Percentiles rank a stretch among this genome's conserved stretches.
Evolutionary conservation across 1,140 invertebrate genomes (phyloP).

Genomic region (Brachionus calyciflorus): DNA sequence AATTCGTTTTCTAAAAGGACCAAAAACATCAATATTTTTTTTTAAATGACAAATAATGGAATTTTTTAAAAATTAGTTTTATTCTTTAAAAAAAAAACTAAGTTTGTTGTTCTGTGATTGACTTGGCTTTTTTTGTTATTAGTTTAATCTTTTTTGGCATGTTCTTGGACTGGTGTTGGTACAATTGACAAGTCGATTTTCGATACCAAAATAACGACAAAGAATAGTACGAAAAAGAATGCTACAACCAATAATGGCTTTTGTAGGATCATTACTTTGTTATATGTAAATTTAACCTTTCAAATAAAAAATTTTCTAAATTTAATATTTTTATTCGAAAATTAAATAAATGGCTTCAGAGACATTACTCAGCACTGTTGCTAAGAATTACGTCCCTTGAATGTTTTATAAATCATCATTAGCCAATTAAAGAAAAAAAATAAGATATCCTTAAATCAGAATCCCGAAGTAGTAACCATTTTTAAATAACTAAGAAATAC

Average conservation of each 20-base stretch:
- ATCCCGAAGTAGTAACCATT: not conserved
- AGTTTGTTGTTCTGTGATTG: no score
- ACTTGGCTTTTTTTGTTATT: no score
- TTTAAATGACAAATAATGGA: no score
- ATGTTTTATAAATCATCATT: constrained; percentile 20
- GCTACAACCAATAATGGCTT: constrained; percentile 36
- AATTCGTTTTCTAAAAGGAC: no score
- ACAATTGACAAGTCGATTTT: constrained; percentile 36
- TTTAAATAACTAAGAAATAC: constrained; percentile 15
- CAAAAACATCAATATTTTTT: no score
- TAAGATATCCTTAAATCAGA: not conserved
- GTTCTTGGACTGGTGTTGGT: constrained; percentile 28
- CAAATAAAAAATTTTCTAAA: not conserved
- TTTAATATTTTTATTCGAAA: not conserved
- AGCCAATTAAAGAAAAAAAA: not conserved
- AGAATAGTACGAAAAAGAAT: constrained; percentile 37
- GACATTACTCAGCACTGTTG: constrained; percentile 12
- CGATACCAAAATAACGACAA: constrained; percentile 8
- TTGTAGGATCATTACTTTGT: constrained; percentile 17
- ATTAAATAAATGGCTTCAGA: not conserved
- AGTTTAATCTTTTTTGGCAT: no score
- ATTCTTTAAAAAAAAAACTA: no score
- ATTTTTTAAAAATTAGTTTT: no score
- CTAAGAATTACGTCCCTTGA: constrained; percentile 42
- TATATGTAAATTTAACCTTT: constrained; percentile 19